Conservation (phyloP, 2,113 vertebrate species). For the Ginglymostoma cirratum region DNA sequence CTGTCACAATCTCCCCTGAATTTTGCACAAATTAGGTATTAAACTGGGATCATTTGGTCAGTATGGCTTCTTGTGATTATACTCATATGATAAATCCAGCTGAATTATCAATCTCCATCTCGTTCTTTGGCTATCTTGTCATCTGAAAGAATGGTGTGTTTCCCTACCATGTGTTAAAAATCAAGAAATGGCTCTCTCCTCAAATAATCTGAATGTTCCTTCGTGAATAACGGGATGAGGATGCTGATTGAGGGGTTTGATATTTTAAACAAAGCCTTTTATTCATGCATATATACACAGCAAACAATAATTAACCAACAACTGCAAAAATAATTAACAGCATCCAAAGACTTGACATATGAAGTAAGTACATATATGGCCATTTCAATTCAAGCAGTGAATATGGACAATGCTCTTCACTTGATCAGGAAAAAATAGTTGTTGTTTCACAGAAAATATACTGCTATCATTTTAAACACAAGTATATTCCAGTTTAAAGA, state of each 20-base stretch:
- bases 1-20: background rate
- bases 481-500: background rate
- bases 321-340: background rate
- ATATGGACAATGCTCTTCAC: background rate
- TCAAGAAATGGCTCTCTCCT: background rate
- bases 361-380: background rate
- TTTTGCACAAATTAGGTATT: background rate
- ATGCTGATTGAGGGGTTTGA: background rate
- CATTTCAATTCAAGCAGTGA: background rate
- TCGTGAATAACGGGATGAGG: background rate
- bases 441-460: background rate
- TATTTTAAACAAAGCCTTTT: background rate
- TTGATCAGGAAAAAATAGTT: background rate
- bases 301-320: background rate
- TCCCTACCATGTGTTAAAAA: background rate
- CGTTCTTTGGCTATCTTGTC: background rate
- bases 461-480: background rate
- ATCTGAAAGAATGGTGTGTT: background rate
- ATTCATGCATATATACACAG: background rate
- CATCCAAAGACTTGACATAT: background rate
- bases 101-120: background rate
- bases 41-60: background rate
- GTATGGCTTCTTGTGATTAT: background rate
- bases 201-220: background rate
- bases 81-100: background rate